These are phyloP conservation scores for Istiophorus platypterus DNA, from an alignment of 2,113 vertebrate species.

Conservation along the genomic window DNA sequence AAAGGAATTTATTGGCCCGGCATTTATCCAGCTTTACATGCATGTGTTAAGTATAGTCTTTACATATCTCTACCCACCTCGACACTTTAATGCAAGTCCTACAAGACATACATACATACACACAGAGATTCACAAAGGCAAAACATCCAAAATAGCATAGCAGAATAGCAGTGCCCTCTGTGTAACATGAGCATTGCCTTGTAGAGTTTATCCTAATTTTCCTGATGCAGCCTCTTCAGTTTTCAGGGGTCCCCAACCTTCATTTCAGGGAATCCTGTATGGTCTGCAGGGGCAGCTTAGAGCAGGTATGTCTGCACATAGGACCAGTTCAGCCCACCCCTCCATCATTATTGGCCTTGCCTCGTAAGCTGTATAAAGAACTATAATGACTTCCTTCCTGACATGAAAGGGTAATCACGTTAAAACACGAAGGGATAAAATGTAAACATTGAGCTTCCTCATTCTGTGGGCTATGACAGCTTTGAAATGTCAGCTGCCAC, in stretches of 20 bases:
- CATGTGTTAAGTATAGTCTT: neutral
- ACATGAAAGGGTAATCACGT: slow-evolving; percentile 83
- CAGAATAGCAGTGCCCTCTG: slow-evolving; percentile 11
- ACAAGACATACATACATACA: neutral
- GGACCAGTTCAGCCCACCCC: slow-evolving; percentile 36
- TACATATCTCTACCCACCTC: neutral
- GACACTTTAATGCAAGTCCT: neutral
- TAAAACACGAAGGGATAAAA: slow-evolving; percentile 75
- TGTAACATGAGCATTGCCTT: slow-evolving; percentile 64
- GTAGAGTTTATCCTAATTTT: slow-evolving; percentile 70
- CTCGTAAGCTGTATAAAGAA: slow-evolving; percentile 80
- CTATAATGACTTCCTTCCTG: slow-evolving; percentile 86
- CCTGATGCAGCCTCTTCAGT: slow-evolving; percentile 73
- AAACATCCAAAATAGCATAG: slow-evolving; percentile 11
- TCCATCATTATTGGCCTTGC: slow-evolving; percentile 61
- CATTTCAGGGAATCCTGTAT: slow-evolving; percentile 44
- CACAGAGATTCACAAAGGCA: neutral
- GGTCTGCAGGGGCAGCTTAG: slow-evolving; percentile 39
- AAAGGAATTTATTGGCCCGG: slow-evolving; percentile 13
- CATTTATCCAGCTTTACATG: slow-evolving; percentile 14
- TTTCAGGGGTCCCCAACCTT: slow-evolving; percentile 53
- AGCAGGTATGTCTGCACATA: slow-evolving; percentile 62
- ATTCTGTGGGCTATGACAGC: slow-evolving; percentile 55
- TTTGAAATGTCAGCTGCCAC: slow-evolving; percentile 69
- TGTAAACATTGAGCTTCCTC: slow-evolving; percentile 81